Evolutionary conservation across 2,113 vertebrate species (phyloP).

Genomic region (Urocynchramus pylzowi): DNA sequence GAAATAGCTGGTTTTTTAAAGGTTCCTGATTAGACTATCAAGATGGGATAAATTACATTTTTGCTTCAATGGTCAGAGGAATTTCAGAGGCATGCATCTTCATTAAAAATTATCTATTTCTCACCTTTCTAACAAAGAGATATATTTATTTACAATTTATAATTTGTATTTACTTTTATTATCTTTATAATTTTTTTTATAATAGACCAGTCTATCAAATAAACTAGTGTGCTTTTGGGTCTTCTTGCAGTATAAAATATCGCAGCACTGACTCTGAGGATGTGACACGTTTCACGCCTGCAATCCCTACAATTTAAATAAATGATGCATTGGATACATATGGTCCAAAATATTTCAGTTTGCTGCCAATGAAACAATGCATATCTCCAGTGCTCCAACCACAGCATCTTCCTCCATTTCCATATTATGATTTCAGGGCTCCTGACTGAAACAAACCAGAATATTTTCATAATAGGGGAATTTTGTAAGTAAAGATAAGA

Average conservation of each 20-base stretch:
- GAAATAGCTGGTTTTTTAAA: neutral
- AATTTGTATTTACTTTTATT: neutral
- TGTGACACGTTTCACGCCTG: neutral
- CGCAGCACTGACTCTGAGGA: neutral
- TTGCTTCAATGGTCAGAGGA: neutral
- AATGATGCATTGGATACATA: neutral
- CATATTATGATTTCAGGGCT: neutral
- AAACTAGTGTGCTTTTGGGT: neutral
- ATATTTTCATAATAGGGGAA: neutral
- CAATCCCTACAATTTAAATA: neutral
- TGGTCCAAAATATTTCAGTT: neutral
- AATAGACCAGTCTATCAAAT: neutral
- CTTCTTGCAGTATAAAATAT: neutral
- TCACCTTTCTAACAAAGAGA: neutral
- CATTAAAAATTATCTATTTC: neutral
- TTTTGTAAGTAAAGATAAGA: neutral
- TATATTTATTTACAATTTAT: neutral
- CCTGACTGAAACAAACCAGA: neutral
- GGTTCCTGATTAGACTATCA: neutral
- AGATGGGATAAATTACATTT: neutral
- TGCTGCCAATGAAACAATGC: neutral
- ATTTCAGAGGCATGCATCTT: neutral
- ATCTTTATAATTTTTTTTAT: neutral
- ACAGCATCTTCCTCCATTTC: neutral
- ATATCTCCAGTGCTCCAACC: rapidly evolving